phyloP scores from a whole-genome alignment of 2,888 invertebrate species.

The Metopia argyrocephala region DNA sequence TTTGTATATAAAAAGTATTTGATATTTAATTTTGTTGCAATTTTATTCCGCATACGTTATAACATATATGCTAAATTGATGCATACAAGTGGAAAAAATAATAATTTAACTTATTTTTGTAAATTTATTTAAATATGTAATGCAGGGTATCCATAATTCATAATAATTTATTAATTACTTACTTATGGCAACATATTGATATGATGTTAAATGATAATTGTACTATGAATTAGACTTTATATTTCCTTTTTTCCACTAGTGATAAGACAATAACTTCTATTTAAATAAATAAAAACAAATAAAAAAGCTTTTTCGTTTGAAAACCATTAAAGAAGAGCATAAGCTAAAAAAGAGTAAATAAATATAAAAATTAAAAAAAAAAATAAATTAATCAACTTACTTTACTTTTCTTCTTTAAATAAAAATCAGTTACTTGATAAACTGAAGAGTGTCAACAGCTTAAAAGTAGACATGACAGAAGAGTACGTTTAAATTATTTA shows the following conservation, averaged over 20 bases:
- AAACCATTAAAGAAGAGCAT: background rate
- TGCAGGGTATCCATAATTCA: too few species aligned
- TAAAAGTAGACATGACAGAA: background rate
- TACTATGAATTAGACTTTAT: too few species aligned
- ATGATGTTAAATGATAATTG: too few species aligned
- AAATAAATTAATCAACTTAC: background rate
- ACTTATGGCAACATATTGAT: too few species aligned
- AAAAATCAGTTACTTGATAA: background rate
- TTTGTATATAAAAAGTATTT: too few species aligned
- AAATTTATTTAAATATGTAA: too few species aligned
- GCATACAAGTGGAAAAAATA: too few species aligned
- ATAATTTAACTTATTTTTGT: too few species aligned
- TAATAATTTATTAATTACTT: too few species aligned
- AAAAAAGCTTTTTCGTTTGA: background rate
- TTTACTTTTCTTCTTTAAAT: background rate
- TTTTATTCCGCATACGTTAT: too few species aligned
- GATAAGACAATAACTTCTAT: constrained; percentile 1
- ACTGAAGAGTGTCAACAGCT: background rate
- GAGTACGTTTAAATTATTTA: constrained; percentile 1
- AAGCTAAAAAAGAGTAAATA: background rate
- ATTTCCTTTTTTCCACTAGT: background rate
- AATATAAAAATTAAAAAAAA: background rate
- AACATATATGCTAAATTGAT: too few species aligned
- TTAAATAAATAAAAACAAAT: constrained; percentile 4
- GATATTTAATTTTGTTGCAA: too few species aligned